phyloP scores from a whole-genome alignment of 2,113 vertebrate genomes.

The Etia nguti region DNA sequence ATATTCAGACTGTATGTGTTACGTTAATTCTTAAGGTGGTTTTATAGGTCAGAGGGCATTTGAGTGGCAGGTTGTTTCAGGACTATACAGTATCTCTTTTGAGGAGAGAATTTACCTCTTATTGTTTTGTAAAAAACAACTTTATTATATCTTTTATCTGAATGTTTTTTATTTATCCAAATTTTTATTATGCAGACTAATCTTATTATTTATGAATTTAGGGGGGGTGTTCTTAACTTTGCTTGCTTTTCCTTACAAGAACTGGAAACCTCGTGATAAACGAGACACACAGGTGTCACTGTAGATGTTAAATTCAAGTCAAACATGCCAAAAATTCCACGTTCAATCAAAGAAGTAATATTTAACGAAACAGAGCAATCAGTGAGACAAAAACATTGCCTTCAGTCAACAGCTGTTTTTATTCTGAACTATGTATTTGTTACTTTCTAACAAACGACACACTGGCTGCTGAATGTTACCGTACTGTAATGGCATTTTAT shows the following conservation, averaged over 20 bases:
- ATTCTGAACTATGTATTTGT: background rate
- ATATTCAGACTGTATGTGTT: background rate
- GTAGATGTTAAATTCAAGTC: background rate
- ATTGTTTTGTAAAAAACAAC: conserved; percentile 10
- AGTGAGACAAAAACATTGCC: background rate
- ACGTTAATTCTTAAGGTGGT: background rate
- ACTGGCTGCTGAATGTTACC: conserved; percentile 13
- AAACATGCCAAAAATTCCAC: background rate
- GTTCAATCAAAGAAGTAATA: background rate
- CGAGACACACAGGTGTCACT: background rate
- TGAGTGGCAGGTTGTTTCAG: background rate
- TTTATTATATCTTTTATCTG: background rate
- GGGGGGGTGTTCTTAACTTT: background rate
- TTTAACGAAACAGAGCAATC: background rate
- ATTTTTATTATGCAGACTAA: background rate
- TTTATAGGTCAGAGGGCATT: background rate
- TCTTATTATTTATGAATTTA: background rate
- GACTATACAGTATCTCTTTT: background rate
- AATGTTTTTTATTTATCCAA: background rate
- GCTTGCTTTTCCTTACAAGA: background rate
- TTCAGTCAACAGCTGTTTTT: conserved; percentile 16
- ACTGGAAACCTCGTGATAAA: background rate
- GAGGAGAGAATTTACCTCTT: background rate
- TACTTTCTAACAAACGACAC: background rate
- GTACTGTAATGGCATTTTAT: background rate